These are phyloP conservation scores for Elysia crispata DNA, from an alignment of 2,888 invertebrate species.

Conservation along the genomic window DNA sequence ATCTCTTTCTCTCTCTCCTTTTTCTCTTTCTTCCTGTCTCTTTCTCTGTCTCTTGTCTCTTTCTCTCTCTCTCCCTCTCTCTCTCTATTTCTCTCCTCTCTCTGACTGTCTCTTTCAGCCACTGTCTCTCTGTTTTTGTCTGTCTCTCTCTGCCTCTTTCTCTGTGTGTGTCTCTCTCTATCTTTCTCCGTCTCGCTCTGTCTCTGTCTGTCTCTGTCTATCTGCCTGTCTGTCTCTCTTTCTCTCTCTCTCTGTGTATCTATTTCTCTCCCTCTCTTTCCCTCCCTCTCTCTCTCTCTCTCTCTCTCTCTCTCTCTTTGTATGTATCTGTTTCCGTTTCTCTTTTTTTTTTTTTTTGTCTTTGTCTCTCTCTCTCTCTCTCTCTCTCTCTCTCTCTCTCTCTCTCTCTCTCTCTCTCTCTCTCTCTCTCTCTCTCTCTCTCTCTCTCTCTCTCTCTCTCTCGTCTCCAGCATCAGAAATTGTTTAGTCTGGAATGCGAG, in stretches of 20 bases:
- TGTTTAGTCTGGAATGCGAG: too few species aligned
- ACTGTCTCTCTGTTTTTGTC: not conserved
- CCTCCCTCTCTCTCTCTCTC: not conserved
- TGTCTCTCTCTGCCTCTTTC: not conserved
- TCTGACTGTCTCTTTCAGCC: not conserved
- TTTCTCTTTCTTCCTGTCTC: constrained; percentile 13
- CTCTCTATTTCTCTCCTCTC: not conserved
- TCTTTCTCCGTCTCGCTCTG: not conserved
- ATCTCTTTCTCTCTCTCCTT: not conserved
- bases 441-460: not conserved
- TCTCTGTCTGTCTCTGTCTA: too few species aligned
- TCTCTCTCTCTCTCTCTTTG: not conserved
- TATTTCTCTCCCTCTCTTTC: constrained; percentile 1
- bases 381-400: constrained; percentile 25
- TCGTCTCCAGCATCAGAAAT: not conserved
- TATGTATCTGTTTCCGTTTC: not conserved
- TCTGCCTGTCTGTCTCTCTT: too few species aligned
- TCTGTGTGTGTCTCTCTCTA: too few species aligned
- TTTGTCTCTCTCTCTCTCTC: not conserved
- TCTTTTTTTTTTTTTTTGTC: not conserved
- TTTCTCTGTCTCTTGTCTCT: constrained; percentile 11
- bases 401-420: not conserved
- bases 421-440: not conserved
- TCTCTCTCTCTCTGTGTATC: constrained; percentile 9
- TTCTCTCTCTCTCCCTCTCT: not conserved